Evolutionary conservation across 2,888 invertebrate species (phyloP), one percentile per base, ranked within the genome.

Genomic region (Nasonovia ribisnigri): DNA sequence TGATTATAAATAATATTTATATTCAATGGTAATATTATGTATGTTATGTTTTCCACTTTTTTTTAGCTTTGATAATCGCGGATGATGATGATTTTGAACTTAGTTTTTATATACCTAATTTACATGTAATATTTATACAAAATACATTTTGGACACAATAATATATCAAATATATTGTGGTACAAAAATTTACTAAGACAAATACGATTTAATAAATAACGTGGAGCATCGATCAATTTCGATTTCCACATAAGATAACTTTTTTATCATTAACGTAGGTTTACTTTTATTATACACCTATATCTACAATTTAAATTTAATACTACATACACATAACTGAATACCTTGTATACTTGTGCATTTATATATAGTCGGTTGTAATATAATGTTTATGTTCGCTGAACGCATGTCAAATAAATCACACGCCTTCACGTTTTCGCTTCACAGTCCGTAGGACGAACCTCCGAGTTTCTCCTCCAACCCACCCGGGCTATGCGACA

Each of bases 341-440:
- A 90, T 57, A 91, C 43, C 84, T 91, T 29, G 84, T 91, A 20
- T 54, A 91, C 29, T 36, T 10, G 84, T n/a, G 43, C 43, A 54
- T 3, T 20, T 57, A 57, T 26, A 67, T 24, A n/a, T n/a, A n/a
- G n/a, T 54, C 42, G 48, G 42, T 42, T 51, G 26, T 51, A n/a
- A 88, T 51, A 84, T 3, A 11, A 84, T 36, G 51, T n/a, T n/a
- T n/a, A 84, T 91, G 86, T 91, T 91, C 43, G 91, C 43, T 60
- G 57, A 86, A 91, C 26, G 57, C 87, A 67, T 48, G 87, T 87
- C 87, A 92, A 46, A 92, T 92, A 92, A 92, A 92, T 92, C 87
- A 87, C 92, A 87, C 92, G 92, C 92, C 92, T 92, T 92, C 87
- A 87, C 92, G 36, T 87, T 60, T 92, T 87, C 48, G 92, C 60